These are phyloP conservation scores for Drosophila neocordata DNA, from an alignment of 1,140 invertebrate species.

Conservation along the genomic window DNA sequence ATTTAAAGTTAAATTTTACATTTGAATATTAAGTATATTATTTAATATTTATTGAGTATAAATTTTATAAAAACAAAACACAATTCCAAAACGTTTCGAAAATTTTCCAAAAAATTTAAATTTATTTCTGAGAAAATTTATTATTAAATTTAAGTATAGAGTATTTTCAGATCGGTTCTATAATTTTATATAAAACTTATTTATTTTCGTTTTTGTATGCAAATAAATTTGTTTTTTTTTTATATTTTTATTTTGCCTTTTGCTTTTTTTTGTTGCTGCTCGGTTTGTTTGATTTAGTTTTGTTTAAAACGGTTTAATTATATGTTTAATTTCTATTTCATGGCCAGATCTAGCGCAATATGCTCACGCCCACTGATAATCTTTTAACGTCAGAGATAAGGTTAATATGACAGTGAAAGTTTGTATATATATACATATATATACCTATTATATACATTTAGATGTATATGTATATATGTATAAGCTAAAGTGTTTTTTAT, in stretches of 20 bases:
- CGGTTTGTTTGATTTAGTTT: conserved; percentile 18
- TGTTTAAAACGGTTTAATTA: conserved; percentile 24
- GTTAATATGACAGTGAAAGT: conserved; percentile 11
- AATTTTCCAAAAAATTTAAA: too few species aligned
- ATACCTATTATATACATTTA: neutral
- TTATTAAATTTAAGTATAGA: too few species aligned
- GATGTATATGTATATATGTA: too few species aligned
- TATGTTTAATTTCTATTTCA: conserved; percentile 59
- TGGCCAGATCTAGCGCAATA: conserved; percentile 52
- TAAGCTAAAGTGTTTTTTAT: neutral
- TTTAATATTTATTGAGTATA: too few species aligned
- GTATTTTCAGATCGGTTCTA: too few species aligned
- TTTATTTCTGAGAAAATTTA: too few species aligned
- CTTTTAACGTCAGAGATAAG: conserved; percentile 35
- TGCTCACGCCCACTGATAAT: conserved; percentile 48
- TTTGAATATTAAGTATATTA: too few species aligned
- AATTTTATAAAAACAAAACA: too few species aligned
- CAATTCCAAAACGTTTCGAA: too few species aligned
- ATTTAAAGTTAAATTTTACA: too few species aligned
- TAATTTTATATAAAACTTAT: conserved; percentile 25
- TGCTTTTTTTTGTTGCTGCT: neutral
- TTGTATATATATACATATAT: neutral
- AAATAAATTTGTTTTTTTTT: conserved; percentile 1
- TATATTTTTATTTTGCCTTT: too few species aligned
- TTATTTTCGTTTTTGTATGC: conserved; percentile 35